Conservation (phyloP, 2,888 invertebrate genomes). For the Lordiphosa andalusiaca region DNA sequence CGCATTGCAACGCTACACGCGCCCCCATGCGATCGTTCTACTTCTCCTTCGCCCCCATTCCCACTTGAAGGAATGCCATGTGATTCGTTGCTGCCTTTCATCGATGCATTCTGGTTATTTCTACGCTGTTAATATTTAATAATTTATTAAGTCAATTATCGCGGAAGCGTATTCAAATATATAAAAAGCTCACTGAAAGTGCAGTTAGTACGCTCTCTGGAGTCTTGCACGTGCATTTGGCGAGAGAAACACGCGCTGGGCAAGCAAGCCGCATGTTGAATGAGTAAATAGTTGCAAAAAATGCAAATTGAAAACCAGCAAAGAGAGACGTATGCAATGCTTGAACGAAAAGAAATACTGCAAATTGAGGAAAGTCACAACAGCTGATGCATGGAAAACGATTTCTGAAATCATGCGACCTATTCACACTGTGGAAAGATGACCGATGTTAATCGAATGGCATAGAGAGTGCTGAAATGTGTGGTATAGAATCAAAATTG, state of each 20-base stretch:
- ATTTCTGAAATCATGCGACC: slow-evolving; percentile 22
- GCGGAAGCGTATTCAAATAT: slow-evolving; percentile 60
- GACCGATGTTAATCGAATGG: neutral
- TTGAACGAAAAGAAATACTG: slow-evolving; percentile 25
- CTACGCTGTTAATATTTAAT: slow-evolving; percentile 43
- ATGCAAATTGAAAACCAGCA: slow-evolving; percentile 24
- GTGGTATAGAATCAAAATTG: too few relatives aligned
- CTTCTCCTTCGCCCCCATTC: slow-evolving; percentile 2
- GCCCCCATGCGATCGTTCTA: neutral
- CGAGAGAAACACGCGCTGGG: slow-evolving; percentile 62
- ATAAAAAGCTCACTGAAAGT: slow-evolving; percentile 51
- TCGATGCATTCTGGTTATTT: slow-evolving; percentile 43
- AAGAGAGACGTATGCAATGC: neutral
- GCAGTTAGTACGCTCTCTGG: slow-evolving; percentile 31
- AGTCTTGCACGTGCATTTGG: slow-evolving; percentile 47
- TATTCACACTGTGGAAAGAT: neutral
- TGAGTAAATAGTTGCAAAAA: slow-evolving; percentile 7
- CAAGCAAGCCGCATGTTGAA: slow-evolving; percentile 3
- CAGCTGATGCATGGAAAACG: slow-evolving; percentile 26
- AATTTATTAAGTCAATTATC: slow-evolving; percentile 70
- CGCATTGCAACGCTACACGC: slow-evolving; percentile 14
- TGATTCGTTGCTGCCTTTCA: too few relatives aligned
- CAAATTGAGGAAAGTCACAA: slow-evolving; percentile 14
- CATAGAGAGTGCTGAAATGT: too few relatives aligned
- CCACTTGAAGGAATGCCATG: too few relatives aligned